Evolutionary conservation across 1,140 invertebrate genomes (phyloP).

Genomic region (Drosophila kohkoa): DNA sequence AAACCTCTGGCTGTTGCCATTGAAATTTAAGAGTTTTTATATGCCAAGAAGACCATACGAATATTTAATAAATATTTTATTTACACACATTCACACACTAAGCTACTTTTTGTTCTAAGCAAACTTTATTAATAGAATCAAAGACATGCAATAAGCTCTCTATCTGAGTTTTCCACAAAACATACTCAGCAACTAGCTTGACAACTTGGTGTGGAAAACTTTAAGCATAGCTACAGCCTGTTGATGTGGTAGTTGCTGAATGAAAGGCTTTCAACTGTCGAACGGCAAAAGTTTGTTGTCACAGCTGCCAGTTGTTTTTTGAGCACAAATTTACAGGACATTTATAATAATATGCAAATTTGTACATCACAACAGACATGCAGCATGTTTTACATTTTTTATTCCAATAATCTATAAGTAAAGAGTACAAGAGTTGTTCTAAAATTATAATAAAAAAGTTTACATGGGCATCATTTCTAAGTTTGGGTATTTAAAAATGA

Average conservation of each 20-base stretch:
- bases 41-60: no score
- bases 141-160: no score
- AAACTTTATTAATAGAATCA: no score
- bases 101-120: no score
- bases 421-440: neutral
- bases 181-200: neutral
- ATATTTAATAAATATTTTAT: no score
- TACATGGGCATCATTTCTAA: neutral
- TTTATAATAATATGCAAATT: constrained; percentile 22
- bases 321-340: neutral
- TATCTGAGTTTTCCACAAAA: neutral
- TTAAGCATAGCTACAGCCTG: neutral
- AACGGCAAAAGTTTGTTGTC: constrained; percentile 2
- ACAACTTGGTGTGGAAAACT: neutral
- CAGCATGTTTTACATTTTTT: neutral
- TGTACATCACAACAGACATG: neutral
- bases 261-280: constrained; percentile 1
- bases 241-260: neutral
- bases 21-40: no score
- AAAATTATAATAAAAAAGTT: constrained; percentile 3
- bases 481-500: neutral
- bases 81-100: no score
- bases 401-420: neutral
- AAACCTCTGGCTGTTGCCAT: no score
- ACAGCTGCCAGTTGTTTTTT: constrained; percentile 15